Conservation (phyloP, 2,797 vertebrate genomes). For the Pseudotriccus pelzelni region DNA sequence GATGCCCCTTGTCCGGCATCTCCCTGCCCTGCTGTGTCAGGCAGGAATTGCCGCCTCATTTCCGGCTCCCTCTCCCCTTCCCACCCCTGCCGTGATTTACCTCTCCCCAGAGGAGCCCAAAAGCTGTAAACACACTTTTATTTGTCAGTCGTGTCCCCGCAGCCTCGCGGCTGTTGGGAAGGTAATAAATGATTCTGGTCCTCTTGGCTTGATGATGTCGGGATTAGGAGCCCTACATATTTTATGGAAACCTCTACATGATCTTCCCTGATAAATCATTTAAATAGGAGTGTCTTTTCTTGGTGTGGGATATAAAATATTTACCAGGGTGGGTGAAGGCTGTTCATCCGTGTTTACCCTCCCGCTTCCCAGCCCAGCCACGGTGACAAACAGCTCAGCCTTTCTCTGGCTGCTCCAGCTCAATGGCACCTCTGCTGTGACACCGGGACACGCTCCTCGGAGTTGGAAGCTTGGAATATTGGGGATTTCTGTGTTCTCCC, state of each 20-base stretch:
- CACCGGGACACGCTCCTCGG: neutral
- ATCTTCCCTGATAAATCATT: conserved; percentile 71
- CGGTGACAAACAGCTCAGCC: conserved; percentile 25
- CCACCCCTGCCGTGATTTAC: conserved; percentile 54
- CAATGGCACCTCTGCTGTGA: neutral
- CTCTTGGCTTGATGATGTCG: conserved; percentile 60
- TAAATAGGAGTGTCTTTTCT: conserved; percentile 60
- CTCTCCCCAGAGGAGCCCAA: conserved; percentile 51
- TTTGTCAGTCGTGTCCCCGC: conserved; percentile 54
- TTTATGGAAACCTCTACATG: conserved; percentile 66
- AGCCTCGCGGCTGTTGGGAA: conserved; percentile 29
- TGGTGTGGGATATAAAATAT: conserved; percentile 53
- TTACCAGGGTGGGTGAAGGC: conserved; percentile 37
- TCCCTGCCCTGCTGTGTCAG: neutral
- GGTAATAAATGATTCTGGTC: conserved; percentile 63
- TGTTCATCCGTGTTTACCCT: conserved; percentile 38
- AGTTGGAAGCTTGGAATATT: neutral
- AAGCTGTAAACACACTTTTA: conserved; percentile 71
- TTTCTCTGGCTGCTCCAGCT: neutral
- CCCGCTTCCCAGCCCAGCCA: neutral
- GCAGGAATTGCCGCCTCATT: conserved; percentile 12
- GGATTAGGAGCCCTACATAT: conserved; percentile 72
- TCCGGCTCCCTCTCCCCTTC: neutral
- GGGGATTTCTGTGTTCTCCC: fast-evolving
- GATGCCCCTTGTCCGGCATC: fast-evolving